phyloP scores from a whole-genome alignment of 2,888 invertebrate species.

The Macaria liturata region DNA sequence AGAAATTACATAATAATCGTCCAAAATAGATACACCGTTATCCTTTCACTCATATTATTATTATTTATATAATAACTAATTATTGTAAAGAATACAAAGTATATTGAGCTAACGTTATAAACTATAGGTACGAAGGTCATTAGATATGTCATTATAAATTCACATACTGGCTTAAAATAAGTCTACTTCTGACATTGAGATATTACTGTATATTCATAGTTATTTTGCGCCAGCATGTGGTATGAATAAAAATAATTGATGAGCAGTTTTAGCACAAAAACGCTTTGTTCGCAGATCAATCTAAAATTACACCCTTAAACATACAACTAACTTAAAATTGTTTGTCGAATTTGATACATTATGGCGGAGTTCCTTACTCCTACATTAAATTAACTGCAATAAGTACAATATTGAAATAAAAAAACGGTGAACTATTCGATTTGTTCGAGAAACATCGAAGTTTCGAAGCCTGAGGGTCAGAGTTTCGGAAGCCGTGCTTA shows the following conservation, averaged over 20 bases:
- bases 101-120: conserved; percentile 39
- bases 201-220: too few relatives aligned
- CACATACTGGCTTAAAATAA: neutral
- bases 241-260: conserved; percentile 42
- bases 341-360: conserved; percentile 65
- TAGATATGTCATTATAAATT: conserved; percentile 15
- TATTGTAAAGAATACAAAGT: conserved; percentile 40
- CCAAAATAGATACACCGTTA: conserved; percentile 45
- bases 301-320: conserved; percentile 36
- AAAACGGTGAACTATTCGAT: conserved; percentile 53
- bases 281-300: conserved; percentile 45
- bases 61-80: conserved; percentile 25
- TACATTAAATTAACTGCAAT: conserved; percentile 60
- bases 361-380: conserved; percentile 78
- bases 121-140: conserved; percentile 25
- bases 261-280: conserved; percentile 61
- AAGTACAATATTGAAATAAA: conserved; percentile 31
- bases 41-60: conserved; percentile 39
- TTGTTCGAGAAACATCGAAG: conserved; percentile 41
- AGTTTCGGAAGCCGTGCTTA: conserved; percentile 81
- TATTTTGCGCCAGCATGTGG: conserved; percentile 5
- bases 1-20: conserved; percentile 41
- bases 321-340: conserved; percentile 49
- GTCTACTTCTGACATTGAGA: neutral
- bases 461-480: conserved; percentile 63